phyloP scores from a whole-genome alignment of 1,140 invertebrate genomes.

The Myzus persicae region DNA sequence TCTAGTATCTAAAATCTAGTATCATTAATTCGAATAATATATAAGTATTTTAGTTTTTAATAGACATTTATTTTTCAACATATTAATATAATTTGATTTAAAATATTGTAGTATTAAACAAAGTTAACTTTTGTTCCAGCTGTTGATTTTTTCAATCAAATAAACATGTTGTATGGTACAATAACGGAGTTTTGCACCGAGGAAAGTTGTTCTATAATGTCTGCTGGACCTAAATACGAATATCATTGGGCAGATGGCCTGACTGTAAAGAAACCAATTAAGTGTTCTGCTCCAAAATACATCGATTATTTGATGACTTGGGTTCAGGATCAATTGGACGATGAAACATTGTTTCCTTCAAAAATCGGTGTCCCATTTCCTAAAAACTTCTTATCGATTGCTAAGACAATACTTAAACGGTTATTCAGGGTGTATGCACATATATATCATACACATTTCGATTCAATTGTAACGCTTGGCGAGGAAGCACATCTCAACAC shows the following conservation, averaged over 20 bases:
- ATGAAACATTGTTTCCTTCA: constrained; percentile 97
- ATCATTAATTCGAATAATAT: not conserved
- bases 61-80: not conserved
- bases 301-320: constrained; percentile 99
- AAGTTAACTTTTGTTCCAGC: constrained; percentile 72
- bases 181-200: constrained; percentile 99
- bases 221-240: constrained; percentile 97
- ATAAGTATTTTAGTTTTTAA: too few species aligned
- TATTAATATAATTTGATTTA: not conserved
- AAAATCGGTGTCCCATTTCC: constrained; percentile 99
- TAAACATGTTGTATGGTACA: constrained; percentile 99
- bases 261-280: constrained; percentile 98
- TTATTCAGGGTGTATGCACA: constrained; percentile 99
- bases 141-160: constrained; percentile 99
- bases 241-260: constrained; percentile 99
- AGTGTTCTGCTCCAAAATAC: constrained; percentile 99
- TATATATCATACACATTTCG: constrained; percentile 99
- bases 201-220: constrained; percentile 98
- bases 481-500: constrained; percentile 99
- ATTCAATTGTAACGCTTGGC: constrained; percentile 95
- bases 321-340: constrained; percentile 99
- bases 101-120: not conserved
- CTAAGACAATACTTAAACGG: constrained; percentile 97
- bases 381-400: constrained; percentile 96
- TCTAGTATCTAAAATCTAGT: not conserved